Conservation (phyloP, 1,140 invertebrate species). For the Lepidurus couesii region DNA sequence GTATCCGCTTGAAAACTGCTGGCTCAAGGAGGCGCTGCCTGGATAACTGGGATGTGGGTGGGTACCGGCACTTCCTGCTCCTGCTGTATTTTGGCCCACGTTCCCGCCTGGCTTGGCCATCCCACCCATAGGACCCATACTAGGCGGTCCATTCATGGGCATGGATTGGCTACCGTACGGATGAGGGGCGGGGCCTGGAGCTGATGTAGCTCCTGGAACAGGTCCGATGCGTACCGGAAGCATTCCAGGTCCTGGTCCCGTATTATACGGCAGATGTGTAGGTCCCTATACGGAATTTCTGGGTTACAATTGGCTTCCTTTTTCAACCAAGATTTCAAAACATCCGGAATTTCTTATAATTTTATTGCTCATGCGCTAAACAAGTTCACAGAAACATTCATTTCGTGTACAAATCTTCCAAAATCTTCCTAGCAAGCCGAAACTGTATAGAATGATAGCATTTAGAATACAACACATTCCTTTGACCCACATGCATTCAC, state of each 20-base stretch:
- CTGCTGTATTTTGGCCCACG: not conserved
- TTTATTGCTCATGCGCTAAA: not conserved
- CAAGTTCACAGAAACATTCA: not conserved
- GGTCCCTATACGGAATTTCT: not conserved
- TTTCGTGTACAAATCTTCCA: not conserved
- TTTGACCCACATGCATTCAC: not conserved
- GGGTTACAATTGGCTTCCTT: not conserved
- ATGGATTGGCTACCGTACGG: not conserved
- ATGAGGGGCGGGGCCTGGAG: not conserved
- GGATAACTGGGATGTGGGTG: conserved; percentile 1
- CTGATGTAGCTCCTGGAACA: not conserved
- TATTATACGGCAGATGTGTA: not conserved
- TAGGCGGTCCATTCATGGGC: conserved; percentile 1
- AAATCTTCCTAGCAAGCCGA: not conserved
- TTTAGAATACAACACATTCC: not conserved
- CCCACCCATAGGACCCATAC: not conserved
- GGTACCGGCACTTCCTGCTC: not conserved
- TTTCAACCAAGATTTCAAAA: not conserved
- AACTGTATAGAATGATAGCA: not conserved
- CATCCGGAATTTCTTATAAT: not conserved
- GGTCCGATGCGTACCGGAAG: not conserved
- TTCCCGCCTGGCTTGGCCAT: not conserved
- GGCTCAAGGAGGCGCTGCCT: not conserved
- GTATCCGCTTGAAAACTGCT: not conserved
- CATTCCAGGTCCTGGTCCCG: conserved; percentile 20